phyloP scores from a whole-genome alignment of 1,140 invertebrate species.

The Tetranychus urticae region DNA sequence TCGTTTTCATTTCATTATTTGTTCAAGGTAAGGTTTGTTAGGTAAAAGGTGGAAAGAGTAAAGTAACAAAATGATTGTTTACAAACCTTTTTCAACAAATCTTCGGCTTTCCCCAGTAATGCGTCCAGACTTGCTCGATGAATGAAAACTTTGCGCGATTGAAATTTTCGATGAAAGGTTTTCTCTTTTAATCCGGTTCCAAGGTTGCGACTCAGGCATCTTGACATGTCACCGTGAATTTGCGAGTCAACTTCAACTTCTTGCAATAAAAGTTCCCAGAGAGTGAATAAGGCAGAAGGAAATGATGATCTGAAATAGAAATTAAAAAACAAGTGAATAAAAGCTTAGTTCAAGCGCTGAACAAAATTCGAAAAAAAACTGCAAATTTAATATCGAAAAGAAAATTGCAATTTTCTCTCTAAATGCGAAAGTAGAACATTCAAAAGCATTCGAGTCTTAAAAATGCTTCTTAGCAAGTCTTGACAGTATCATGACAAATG shows the following conservation, averaged over 20 bases:
- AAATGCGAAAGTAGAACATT: no score
- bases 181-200: slow-evolving; percentile 62
- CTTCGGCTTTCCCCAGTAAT: slow-evolving; percentile 63
- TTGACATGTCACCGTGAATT: slow-evolving; percentile 54
- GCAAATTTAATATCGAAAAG: not conserved
- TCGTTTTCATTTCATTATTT: no score
- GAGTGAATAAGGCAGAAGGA: slow-evolving; percentile 54
- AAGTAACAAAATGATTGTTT: not conserved
- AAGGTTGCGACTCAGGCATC: slow-evolving; percentile 54
- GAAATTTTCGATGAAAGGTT: slow-evolving; percentile 69
- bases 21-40: no score
- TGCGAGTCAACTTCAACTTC: slow-evolving; percentile 79
- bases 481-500: no score
- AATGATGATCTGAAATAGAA: slow-evolving; percentile 39
- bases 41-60: no score
- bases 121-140: slow-evolving; percentile 76
- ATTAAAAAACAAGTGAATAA: not conserved
- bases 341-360: not conserved
- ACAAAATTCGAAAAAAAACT: not conserved
- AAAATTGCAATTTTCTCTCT: no score
- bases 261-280: slow-evolving; percentile 72
- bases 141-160: slow-evolving; percentile 66
- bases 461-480: no score
- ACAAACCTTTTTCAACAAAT: slow-evolving; percentile 53
- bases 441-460: no score